Evolutionary conservation across 2,888 invertebrate genomes (phyloP).

Genomic region (Drosophila kuntzei): DNA sequence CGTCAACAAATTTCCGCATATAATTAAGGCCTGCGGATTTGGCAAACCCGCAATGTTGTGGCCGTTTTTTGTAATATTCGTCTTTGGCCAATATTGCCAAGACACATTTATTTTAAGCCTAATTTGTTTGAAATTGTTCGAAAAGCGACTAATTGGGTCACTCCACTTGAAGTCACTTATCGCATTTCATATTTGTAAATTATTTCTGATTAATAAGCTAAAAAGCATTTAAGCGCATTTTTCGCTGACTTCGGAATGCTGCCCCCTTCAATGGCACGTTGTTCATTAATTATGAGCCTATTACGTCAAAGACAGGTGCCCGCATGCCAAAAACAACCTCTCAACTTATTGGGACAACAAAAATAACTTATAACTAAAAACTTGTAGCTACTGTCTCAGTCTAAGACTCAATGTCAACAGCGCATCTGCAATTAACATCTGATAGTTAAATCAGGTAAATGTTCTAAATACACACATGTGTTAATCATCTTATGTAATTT

Average conservation of each 20-base stretch:
- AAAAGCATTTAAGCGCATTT: conserved; percentile 55
- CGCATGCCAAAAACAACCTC: conserved; percentile 44
- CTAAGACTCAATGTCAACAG: conserved; percentile 53
- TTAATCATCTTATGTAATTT: conserved; percentile 50
- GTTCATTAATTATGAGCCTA: conserved; percentile 61
- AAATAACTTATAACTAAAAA: conserved; percentile 34
- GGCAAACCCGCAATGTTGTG: conserved; percentile 21
- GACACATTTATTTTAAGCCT: conserved; percentile 19
- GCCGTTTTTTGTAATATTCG: conserved; percentile 21
- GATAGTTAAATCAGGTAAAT: conserved; percentile 26
- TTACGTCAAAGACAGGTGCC: conserved; percentile 37
- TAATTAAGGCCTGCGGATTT: conserved; percentile 48
- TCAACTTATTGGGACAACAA: conserved; percentile 38
- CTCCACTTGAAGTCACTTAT: conserved; percentile 18
- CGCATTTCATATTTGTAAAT: conserved; percentile 30
- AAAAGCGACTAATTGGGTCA: conserved; percentile 42
- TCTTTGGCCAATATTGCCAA: conserved; percentile 38
- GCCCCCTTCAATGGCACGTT: conserved; percentile 41
- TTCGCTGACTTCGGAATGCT: conserved; percentile 43
- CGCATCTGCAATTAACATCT: conserved; percentile 60
- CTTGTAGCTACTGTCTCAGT: conserved; percentile 44
- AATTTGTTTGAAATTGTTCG: conserved; percentile 26
- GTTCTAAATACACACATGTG: conserved; percentile 64
- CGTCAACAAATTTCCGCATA: conserved; percentile 48
- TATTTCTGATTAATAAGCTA: conserved; percentile 37